A percentile compares a stretch with the other conserved stretches of the same genome.
These are phyloP conservation scores for Ophiothrix spiculata DNA, from an alignment of 35 echinoderm and acorn worm species.

Conservation along the genomic window DNA sequence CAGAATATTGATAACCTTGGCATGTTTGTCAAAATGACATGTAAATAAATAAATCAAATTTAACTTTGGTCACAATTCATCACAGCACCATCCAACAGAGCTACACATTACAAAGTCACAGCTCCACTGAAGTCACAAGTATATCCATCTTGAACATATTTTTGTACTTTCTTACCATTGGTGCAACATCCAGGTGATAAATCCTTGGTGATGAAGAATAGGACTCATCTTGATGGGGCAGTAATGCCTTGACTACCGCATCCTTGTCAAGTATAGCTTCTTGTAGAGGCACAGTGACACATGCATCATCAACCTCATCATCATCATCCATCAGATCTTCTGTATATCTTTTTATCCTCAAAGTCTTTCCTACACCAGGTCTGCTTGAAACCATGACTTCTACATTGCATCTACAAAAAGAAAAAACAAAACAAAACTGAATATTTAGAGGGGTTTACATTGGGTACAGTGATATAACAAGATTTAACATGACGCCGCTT, in stretches of 20 bases:
- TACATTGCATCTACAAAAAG: neutral
- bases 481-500: too few species aligned
- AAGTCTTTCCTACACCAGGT: neutral
- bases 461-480: too few species aligned
- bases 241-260: neutral
- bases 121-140: too few species aligned
- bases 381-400: neutral
- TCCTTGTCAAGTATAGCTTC: neutral
- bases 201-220: neutral
- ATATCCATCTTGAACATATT: too few species aligned
- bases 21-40: too few species aligned
- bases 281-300: neutral
- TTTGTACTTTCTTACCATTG: too few species aligned
- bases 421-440: neutral
- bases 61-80: too few species aligned
- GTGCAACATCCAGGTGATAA: constrained; percentile 3
- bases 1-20: too few species aligned
- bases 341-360: neutral
- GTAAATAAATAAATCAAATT: too few species aligned
- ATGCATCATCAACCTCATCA: neutral
- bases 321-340: neutral
- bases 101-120: too few species aligned
- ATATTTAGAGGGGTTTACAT: too few species aligned
- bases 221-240: neutral
- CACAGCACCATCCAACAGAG: too few species aligned